Evolutionary conservation across 2,113 vertebrate genomes (phyloP).

Genomic region (Grus americana): DNA sequence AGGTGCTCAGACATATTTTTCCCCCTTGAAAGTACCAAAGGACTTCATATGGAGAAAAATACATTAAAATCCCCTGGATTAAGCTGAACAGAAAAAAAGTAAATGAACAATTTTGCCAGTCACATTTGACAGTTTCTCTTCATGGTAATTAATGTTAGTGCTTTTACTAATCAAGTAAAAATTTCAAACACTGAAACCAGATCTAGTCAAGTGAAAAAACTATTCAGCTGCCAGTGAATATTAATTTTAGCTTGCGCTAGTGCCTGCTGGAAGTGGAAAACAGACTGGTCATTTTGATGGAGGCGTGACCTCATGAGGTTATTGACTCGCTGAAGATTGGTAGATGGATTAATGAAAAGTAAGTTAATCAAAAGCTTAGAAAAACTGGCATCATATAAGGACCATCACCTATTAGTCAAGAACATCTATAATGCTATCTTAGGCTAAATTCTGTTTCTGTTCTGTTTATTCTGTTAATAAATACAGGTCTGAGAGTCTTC

Average conservation of each 20-base stretch:
- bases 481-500: background rate
- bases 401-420: background rate
- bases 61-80: background rate
- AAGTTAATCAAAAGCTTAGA: background rate
- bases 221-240: background rate
- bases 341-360: background rate
- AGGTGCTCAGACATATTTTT: background rate
- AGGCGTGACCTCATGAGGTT: background rate
- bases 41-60: background rate
- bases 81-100: background rate
- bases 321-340: background rate
- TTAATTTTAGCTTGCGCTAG: background rate
- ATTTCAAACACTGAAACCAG: background rate
- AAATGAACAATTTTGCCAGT: background rate
- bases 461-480: background rate
- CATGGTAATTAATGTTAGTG: background rate
- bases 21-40: background rate
- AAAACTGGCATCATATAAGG: background rate
- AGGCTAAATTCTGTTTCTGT: background rate
- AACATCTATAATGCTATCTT: background rate
- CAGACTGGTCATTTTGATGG: background rate
- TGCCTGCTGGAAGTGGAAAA: background rate
- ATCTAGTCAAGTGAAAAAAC: background rate
- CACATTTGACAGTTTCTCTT: background rate
- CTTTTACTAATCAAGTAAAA: background rate